These are phyloP conservation scores for Perdix hodgsoniae DNA, from an alignment of 2,797 vertebrate species.

Conservation along the genomic window DNA sequence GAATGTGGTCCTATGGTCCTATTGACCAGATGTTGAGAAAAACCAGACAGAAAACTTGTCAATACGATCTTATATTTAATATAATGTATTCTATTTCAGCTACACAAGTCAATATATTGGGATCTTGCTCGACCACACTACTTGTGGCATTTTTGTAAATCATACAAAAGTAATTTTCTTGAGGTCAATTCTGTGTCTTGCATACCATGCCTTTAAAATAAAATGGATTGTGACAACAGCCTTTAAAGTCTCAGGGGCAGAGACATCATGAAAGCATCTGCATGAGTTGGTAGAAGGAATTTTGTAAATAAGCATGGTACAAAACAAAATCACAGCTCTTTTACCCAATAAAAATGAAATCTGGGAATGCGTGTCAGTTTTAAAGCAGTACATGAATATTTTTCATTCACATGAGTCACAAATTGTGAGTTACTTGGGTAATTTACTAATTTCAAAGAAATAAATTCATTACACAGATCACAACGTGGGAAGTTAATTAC, in stretches of 20 bases:
- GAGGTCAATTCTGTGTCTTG: background rate
- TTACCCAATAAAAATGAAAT: background rate
- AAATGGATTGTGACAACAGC: background rate
- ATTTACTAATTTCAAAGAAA: background rate
- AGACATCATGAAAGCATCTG: background rate
- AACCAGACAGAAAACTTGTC: conserved; percentile 34
- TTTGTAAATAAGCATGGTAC: background rate
- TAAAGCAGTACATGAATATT: background rate
- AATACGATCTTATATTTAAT: conserved; percentile 50
- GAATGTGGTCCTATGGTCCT: too few species aligned
- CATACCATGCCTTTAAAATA: background rate
- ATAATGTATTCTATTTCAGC: conserved; percentile 26
- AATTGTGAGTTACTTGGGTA: background rate
- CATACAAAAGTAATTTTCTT: background rate
- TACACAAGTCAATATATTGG: conserved; percentile 40
- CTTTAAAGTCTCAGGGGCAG: background rate
- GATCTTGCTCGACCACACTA: conserved; percentile 58
- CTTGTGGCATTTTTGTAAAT: conserved; percentile 38
- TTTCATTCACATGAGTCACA: background rate
- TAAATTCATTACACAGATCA: background rate
- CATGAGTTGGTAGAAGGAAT: background rate
- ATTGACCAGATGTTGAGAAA: conserved; percentile 37
- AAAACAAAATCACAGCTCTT: background rate
- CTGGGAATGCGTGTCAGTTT: background rate
- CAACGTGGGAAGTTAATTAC: background rate